Evolutionary conservation across 1,140 invertebrate species (phyloP), one percentile per base, ranked within the genome.

Genomic region (Drosophila cardini): DNA sequence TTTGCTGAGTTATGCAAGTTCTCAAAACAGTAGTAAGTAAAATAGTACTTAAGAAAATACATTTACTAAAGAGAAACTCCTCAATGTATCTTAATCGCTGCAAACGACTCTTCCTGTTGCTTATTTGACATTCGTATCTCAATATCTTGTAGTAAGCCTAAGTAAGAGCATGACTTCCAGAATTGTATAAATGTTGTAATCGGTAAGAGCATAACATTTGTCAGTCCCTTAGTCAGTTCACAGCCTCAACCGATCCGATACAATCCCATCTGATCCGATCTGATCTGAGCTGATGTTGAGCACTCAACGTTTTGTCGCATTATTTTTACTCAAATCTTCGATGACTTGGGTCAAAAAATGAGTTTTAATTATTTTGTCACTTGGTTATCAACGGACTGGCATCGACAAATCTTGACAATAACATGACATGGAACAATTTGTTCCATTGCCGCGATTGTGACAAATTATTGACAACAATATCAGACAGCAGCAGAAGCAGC

Each of bases 351-450:
- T 46, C 52, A 11, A 53, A 73, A 77, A 77, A 77, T 77, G 75
- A 68, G 57, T 80, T 82, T 85, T 89, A 89, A 91, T 91, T 91
- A 91, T 91, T 90, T 91, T 90, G 84, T 91, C 90, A 91, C 90
- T 78, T 80, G 72, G 57, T 86, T 90, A 90, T 90, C 87, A 78
- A 48, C 42, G 64, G 3, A 1, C 58, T 64, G 69, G 60, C 64
- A 87, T 80, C 76, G 69, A 86, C 57, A 79, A 69, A 91, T 91
- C 80, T 81, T 87, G 90, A 91, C 90, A 90, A 84, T 64, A 82
- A 84, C 90, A 91, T 91, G 90, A 91, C 90, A 80, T 87, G 73
- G 65, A 84, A 91, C 72, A 91, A 90, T 90, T 90, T 89, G 80
- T 85, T 72, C 64, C 79, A 80, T 79, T 85, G 81, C 76, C 70